phyloP scores from a whole-genome alignment of 2,113 vertebrate genomes.

The Hemichromis elongatus region DNA sequence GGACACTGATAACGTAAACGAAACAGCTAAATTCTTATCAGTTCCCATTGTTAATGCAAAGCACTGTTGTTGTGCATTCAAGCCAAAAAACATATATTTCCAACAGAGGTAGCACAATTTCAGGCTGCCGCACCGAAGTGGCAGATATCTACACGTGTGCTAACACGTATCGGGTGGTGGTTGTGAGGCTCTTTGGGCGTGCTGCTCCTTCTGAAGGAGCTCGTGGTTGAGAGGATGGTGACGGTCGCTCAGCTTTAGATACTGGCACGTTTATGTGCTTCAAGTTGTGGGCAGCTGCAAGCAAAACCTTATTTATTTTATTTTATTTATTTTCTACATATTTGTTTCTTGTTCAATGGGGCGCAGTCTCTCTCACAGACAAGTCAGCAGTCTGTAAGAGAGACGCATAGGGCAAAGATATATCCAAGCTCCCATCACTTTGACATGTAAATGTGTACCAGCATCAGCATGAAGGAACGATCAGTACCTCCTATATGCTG shows the following conservation, averaged over 20 bases:
- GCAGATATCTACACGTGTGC: neutral
- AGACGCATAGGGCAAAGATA: neutral
- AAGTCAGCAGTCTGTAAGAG: neutral
- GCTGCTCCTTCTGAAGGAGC: neutral
- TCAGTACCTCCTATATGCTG: neutral
- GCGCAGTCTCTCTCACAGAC: neutral
- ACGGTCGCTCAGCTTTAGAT: neutral
- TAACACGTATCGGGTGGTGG: neutral
- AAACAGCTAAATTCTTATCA: neutral
- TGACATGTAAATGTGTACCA: neutral
- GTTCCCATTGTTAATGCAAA: neutral
- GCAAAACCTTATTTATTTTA: no score
- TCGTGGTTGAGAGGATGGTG: neutral
- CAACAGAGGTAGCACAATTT: neutral
- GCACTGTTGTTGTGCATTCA: neutral
- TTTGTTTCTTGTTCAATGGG: neutral
- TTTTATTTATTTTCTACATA: no score
- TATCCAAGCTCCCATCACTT: neutral
- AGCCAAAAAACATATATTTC: neutral
- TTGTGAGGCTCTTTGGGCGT: fast-evolving
- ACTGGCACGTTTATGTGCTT: neutral
- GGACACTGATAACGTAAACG: no score
- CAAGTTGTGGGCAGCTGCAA: neutral
- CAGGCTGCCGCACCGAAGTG: neutral
- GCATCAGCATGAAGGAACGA: neutral